Evolutionary conservation across 2,888 invertebrate species (phyloP).

Genomic region (Cheilosia impressa): DNA sequence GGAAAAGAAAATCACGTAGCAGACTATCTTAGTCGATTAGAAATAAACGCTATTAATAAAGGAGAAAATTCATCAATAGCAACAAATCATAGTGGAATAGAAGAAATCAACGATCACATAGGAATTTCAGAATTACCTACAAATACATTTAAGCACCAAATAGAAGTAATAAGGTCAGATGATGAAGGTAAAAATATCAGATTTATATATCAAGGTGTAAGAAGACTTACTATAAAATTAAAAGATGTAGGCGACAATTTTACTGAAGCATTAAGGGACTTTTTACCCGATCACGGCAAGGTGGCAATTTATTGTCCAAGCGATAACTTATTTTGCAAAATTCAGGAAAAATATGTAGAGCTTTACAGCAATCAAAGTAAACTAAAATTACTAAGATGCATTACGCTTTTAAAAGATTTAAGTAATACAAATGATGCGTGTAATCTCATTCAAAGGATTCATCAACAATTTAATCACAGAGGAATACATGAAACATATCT

Average conservation of each 20-base stretch:
- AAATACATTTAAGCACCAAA: neutral
- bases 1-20: too few relatives aligned
- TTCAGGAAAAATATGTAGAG: slow-evolving; percentile 3
- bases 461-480: neutral
- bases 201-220: neutral
- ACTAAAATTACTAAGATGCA: slow-evolving; percentile 10
- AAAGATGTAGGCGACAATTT: neutral
- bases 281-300: neutral
- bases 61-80: too few relatives aligned
- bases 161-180: neutral
- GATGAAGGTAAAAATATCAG: too few relatives aligned
- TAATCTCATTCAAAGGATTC: too few relatives aligned
- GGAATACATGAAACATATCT: neutral
- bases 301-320: neutral
- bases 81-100: too few relatives aligned
- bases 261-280: too few relatives aligned
- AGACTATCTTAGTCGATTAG: too few relatives aligned
- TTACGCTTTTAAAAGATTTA: slow-evolving; percentile 15
- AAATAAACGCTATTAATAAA: too few relatives aligned
- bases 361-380: slow-evolving; percentile 13
- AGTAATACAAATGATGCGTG: neutral
- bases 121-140: slow-evolving; percentile 3
- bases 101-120: neutral
- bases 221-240: neutral
- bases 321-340: neutral